phyloP scores from a whole-genome alignment of 2,888 invertebrate genomes.

The Plagiodera versicolora region DNA sequence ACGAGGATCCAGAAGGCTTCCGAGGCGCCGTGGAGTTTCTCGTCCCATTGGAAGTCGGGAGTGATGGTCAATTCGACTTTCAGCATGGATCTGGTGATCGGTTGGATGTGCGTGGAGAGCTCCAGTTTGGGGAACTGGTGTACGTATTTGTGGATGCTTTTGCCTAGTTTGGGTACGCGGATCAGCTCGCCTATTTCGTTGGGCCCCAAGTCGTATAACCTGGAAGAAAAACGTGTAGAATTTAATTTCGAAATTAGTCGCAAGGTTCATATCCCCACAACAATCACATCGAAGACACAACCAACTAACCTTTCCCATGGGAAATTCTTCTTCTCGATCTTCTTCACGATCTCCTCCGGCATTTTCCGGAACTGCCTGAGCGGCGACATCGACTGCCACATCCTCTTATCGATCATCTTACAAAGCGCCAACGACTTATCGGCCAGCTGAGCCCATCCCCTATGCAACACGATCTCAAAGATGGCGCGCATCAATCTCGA shows the following conservation, averaged over 20 bases:
- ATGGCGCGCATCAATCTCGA: constrained; percentile 93
- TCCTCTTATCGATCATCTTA: constrained; percentile 98
- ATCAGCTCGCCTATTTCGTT: constrained; percentile 96
- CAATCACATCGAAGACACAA: too few relatives aligned
- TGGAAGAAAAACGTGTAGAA: constrained; percentile 3
- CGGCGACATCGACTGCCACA: constrained; percentile 99
- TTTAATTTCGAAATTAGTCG: too few relatives aligned
- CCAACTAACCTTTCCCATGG: constrained; percentile 76
- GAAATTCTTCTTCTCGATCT: constrained; percentile 96
- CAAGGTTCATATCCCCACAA: too few relatives aligned
- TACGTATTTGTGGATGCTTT: constrained; percentile 92
- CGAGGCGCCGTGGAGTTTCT: constrained; percentile 81
- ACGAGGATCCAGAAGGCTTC: constrained; percentile 89
- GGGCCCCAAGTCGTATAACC: constrained; percentile 91
- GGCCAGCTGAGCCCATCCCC: constrained; percentile 94
- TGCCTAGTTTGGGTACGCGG: constrained; percentile 88
- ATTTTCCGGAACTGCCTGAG: constrained; percentile 95
- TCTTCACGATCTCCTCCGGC: constrained; percentile 95
- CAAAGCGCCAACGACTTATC: constrained; percentile 94
- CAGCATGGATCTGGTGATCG: constrained; percentile 90
- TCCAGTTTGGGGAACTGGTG: constrained; percentile 98
- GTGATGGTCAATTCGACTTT: constrained; percentile 96
- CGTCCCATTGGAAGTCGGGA: constrained; percentile 99
- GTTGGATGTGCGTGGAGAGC: constrained; percentile 95
- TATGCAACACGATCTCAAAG: constrained; percentile 90